Conservation (phyloP, 2,888 invertebrate genomes). For the Pseudeuparius sepicola region DNA sequence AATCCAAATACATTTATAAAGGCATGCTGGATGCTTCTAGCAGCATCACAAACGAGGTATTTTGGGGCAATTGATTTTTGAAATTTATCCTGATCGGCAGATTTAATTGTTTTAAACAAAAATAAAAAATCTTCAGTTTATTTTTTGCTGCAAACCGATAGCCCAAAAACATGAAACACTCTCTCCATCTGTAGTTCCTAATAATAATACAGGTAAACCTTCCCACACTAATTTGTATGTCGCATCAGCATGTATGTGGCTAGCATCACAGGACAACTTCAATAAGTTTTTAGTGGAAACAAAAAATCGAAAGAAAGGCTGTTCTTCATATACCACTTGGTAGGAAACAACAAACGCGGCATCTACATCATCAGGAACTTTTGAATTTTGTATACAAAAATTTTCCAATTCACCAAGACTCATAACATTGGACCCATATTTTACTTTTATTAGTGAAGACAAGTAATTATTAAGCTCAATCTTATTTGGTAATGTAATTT, state of each 20-base stretch:
- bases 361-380: conserved; percentile 15
- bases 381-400: conserved; percentile 13
- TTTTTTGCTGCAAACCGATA: conserved; percentile 14
- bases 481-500: conserved; percentile 13
- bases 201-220: conserved; percentile 13
- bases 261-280: conserved; percentile 7
- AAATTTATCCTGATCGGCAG: conserved; percentile 3
- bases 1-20: too few relatives aligned
- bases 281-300: conserved; percentile 9
- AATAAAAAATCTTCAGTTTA: conserved; percentile 16
- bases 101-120: conserved; percentile 14
- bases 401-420: conserved; percentile 16
- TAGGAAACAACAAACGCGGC: conserved; percentile 12
- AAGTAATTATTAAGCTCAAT: conserved; percentile 17
- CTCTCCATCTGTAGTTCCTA: conserved; percentile 13
- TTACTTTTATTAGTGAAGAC: conserved; percentile 15
- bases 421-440: conserved; percentile 15
- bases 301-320: conserved; percentile 14
- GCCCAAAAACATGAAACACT: conserved; percentile 14
- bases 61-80: conserved; percentile 1
- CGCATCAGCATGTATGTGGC: conserved; percentile 13
- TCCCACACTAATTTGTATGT: conserved; percentile 14
- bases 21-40: conserved; percentile 1
- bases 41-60: conserved; percentile 3
- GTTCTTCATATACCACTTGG: conserved; percentile 12